Percentiles rank a stretch among this genome's conserved stretches.
Conservation (phyloP, 2,113 vertebrate species). For the Prietella phreatophila region DNA sequence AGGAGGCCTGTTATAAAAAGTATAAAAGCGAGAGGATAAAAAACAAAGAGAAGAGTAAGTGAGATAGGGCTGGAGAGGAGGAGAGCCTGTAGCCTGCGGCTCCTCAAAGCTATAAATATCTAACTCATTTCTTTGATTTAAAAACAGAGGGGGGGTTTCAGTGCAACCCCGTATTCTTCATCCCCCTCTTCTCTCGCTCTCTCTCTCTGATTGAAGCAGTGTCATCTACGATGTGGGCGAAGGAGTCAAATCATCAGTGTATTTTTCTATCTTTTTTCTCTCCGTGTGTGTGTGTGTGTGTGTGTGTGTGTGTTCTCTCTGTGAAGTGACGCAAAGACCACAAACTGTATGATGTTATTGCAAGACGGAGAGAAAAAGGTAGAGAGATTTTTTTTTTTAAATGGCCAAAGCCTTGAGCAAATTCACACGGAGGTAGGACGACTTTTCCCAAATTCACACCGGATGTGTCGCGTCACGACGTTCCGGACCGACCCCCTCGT, state of each 20-base stretch:
- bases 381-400: slow-evolving; percentile 5
- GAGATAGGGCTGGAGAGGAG: not conserved
- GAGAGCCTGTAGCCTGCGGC: slow-evolving; percentile 23
- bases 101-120: slow-evolving; percentile 46
- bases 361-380: slow-evolving; percentile 1
- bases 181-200: not conserved
- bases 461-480: not conserved
- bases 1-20: not conserved
- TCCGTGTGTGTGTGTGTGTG: slow-evolving; percentile 19
- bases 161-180: not conserved
- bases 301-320: slow-evolving; percentile 18
- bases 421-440: not conserved
- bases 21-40: not conserved
- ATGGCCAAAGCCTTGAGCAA: not conserved
- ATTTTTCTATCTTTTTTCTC: slow-evolving; percentile 20
- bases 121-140: slow-evolving; percentile 42
- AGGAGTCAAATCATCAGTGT: slow-evolving; percentile 38
- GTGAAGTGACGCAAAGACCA: slow-evolving; percentile 31
- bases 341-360: slow-evolving; percentile 18
- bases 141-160: slow-evolving; percentile 16
- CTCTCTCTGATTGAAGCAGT: slow-evolving; percentile 3
- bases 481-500: no score
- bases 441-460: not conserved
- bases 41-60: slow-evolving; percentile 3
- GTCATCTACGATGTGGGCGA: slow-evolving; percentile 25